A percentile compares a stretch with the other conserved stretches of the same genome.
Conservation (phyloP, 2,888 invertebrate species). For the Ptycholaimellus sp. region DNA sequence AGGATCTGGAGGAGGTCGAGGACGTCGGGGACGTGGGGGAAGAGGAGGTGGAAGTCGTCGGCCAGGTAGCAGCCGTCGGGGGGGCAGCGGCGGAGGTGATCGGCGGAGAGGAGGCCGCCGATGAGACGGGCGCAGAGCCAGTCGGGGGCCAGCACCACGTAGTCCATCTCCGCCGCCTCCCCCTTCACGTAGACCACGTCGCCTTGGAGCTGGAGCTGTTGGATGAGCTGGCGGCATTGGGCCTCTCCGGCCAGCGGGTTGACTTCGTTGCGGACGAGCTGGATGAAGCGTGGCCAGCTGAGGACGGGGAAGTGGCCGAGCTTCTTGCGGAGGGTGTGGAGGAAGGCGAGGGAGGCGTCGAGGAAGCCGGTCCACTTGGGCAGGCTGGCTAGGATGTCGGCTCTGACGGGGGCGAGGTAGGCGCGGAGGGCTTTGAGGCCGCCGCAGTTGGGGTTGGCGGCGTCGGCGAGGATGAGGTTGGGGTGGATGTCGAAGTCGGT, state of each 20-base stretch:
- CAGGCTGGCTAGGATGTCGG: slow-evolving; percentile 33
- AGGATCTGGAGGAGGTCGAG: slow-evolving; percentile 41
- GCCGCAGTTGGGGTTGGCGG: slow-evolving; percentile 38
- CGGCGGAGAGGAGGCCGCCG: slow-evolving; percentile 39
- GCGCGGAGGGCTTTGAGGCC: slow-evolving; percentile 39
- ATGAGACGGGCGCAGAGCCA: slow-evolving; percentile 45
- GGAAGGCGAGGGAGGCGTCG: slow-evolving; percentile 31
- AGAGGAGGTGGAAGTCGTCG: slow-evolving; percentile 47
- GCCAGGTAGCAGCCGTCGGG: slow-evolving; percentile 45
- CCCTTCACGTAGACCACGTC: slow-evolving; percentile 37
- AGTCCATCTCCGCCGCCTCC: slow-evolving; percentile 33
- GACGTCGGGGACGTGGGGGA: slow-evolving; percentile 43
- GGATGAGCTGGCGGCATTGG: slow-evolving; percentile 39
- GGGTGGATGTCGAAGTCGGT: slow-evolving; percentile 38
- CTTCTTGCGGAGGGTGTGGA: slow-evolving; percentile 33
- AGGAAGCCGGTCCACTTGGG: slow-evolving; percentile 38
- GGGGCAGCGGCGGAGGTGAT: slow-evolving; percentile 33
- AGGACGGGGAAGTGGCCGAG: slow-evolving; percentile 40
- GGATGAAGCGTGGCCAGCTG: slow-evolving; percentile 37
- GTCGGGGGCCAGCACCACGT: slow-evolving; percentile 41
- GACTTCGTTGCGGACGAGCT: slow-evolving; percentile 29
- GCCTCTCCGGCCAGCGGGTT: slow-evolving; percentile 42
- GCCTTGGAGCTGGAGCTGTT: slow-evolving; percentile 41
- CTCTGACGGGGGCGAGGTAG: slow-evolving; percentile 34
- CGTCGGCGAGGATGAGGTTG: slow-evolving; percentile 38